Conservation (phyloP, 2,113 vertebrate genomes). For the Syrmaticus mikado region DNA sequence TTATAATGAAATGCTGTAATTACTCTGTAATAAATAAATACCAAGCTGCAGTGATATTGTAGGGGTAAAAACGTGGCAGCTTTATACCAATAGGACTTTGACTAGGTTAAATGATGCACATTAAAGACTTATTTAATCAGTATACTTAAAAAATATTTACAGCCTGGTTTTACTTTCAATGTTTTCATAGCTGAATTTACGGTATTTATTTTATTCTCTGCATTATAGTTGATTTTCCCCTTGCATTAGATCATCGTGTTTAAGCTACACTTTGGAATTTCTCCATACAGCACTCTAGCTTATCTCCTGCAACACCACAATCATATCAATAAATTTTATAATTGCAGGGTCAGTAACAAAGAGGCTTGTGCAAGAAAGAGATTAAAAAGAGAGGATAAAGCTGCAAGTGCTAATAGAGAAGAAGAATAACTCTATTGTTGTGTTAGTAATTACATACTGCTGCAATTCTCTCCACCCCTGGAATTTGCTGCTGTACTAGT, state of each 20-base stretch:
- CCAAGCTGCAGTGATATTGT: background rate
- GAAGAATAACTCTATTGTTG: background rate
- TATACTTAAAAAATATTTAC: background rate
- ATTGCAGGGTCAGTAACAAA: background rate
- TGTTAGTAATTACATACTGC: background rate
- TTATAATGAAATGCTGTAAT: conserved; percentile 29
- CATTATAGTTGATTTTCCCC: background rate
- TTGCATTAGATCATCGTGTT: background rate
- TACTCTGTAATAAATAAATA: background rate
- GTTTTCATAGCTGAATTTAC: background rate
- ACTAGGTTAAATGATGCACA: background rate
- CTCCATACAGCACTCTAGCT: background rate
- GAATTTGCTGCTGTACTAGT: background rate
- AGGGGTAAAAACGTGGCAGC: background rate
- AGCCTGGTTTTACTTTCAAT: background rate
- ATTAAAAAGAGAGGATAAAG: background rate
- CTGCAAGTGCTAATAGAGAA: background rate
- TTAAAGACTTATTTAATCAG: background rate
- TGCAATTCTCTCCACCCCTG: background rate
- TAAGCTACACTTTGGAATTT: background rate
- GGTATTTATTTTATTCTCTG: background rate
- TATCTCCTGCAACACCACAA: background rate
- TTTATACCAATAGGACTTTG: background rate
- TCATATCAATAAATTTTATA: background rate
- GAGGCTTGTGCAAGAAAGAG: background rate